Evolutionary conservation across 2,113 vertebrate genomes (phyloP).

Genomic region (Gasterosteus aculeatus): DNA sequence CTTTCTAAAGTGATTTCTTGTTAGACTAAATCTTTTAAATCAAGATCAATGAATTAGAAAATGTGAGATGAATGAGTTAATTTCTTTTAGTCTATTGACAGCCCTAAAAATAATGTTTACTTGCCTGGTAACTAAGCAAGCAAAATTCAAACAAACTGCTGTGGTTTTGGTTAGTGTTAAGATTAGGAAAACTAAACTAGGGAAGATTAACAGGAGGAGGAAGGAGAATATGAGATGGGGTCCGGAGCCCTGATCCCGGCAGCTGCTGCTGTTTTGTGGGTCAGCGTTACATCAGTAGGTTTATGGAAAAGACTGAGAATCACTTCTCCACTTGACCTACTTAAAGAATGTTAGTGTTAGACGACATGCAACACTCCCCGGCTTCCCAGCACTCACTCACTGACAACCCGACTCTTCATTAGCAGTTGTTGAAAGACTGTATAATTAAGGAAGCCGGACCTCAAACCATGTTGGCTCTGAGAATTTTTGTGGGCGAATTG

Average conservation of each 20-base stretch:
- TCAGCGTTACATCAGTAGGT: slow-evolving; percentile 77
- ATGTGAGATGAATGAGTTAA: too few relatives aligned
- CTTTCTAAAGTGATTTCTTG: too few relatives aligned
- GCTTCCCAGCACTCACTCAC: slow-evolving; percentile 63
- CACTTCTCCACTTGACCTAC: slow-evolving; percentile 75
- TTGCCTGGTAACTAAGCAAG: slow-evolving; percentile 3
- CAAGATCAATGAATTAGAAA: too few relatives aligned
- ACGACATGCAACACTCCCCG: slow-evolving; percentile 69
- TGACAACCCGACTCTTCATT: slow-evolving; percentile 66
- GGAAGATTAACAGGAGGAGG: not conserved
- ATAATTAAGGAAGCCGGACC: slow-evolving; percentile 47
- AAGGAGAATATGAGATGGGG: slow-evolving; percentile 36
- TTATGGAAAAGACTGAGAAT: slow-evolving; percentile 74
- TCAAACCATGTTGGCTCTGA: slow-evolving; percentile 28
- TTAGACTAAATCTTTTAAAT: too few relatives aligned
- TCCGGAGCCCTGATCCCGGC: slow-evolving; percentile 65
- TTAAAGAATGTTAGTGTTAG: slow-evolving; percentile 76
- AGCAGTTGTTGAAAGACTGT: slow-evolving; percentile 60
- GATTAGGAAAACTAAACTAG: not conserved
- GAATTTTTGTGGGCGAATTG: slow-evolving; percentile 13
- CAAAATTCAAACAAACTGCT: slow-evolving; percentile 1
- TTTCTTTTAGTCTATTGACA: too few relatives aligned
- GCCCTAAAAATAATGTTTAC: not conserved
- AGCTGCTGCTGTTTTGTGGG: slow-evolving; percentile 77
- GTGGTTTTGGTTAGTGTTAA: slow-evolving; percentile 13